Evolutionary conservation across 2,888 invertebrate genomes (phyloP), one percentile per base, ranked within the genome.

Genomic region (Callyntrura guangdongensis): DNA sequence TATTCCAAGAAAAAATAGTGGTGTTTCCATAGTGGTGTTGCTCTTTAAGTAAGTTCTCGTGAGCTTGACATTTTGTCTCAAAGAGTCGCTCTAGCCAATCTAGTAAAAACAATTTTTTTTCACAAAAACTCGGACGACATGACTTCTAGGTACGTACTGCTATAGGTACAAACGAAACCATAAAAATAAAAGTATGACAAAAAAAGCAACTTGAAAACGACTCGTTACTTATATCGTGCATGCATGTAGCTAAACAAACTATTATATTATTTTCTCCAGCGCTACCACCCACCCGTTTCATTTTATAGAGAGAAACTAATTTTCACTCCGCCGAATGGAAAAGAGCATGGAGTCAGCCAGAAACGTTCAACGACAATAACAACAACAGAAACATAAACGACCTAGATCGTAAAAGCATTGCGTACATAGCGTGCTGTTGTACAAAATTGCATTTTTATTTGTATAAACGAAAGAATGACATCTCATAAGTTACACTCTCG

Each of bases 301-400:
- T 45, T 79, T 53, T 27, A 56, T 36, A 77, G 49, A n/a, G 56
- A n/a, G 56, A 79, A 79, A 79, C 79, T 79, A 79, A 79, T 79
- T 79, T 79, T 77, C 56, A 77, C 77, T 77, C 25, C 20, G n/a
- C 49, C 53, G 27, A 56, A 25, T 36, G 25, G 12, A 72, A 72
- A 72, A 72, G 45, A 72, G 45, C n/a, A 36, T 72, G 45, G 45
- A 72, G 79, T 59, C 36, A 72, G 79, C 56, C 56, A 79, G n/a
- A 59, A 56, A 79, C 36, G 36, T 36, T 36, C 36, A 36, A 36
- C 36, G 6, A 36, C 17, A 6, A 67, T 14, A 14, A 64, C 12
- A 64, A 64, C 9, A 22, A 64, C 1, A 53, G 11, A 53, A 53
- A 53, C 3, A n/a, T 14, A 53, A n/a, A 12, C 12, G 53, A 12